Evolutionary conservation across 2,888 invertebrate genomes (phyloP).

Genomic region (Rotaria sp.): DNA sequence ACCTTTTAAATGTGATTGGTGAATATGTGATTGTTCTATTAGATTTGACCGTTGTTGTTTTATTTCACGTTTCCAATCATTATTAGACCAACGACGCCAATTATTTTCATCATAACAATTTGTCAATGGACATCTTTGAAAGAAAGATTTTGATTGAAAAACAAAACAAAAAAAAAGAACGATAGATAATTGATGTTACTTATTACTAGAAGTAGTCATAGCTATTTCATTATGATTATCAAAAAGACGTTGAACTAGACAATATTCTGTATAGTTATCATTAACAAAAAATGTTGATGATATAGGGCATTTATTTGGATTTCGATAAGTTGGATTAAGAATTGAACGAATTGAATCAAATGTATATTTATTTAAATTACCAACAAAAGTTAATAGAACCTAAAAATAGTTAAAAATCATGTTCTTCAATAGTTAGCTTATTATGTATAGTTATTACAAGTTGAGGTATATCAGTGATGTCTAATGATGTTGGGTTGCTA

Average conservation of each 20-base stretch:
- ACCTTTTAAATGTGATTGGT: slow-evolving; percentile 35
- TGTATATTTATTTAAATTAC: not conserved
- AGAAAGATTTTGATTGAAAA: not conserved
- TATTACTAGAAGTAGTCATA: slow-evolving; percentile 23
- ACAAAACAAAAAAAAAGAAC: not conserved
- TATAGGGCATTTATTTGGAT: slow-evolving; percentile 40
- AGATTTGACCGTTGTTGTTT: slow-evolving; percentile 34
- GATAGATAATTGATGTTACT: not conserved
- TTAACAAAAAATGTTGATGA: slow-evolving; percentile 35
- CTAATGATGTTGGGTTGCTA: not conserved
- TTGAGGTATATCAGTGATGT: not conserved
- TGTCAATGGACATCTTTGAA: slow-evolving; percentile 37
- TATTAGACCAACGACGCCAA: slow-evolving; percentile 24
- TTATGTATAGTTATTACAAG: not conserved
- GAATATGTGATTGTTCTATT: slow-evolving; percentile 28
- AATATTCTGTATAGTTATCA: slow-evolving; percentile 38
- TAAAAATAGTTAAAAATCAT: not conserved
- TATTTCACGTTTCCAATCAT: slow-evolving; percentile 30
- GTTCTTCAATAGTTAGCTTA: too few relatives aligned
- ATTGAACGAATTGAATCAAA: slow-evolving; percentile 7
- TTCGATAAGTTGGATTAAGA: slow-evolving; percentile 34
- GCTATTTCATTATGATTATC: slow-evolving; percentile 39
- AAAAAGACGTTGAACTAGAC: slow-evolving; percentile 36
- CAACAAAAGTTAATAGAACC: slow-evolving; percentile 16
- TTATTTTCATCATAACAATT: slow-evolving; percentile 35